These are phyloP conservation scores for Chaunax sp. DNA, from an alignment of 2,797 vertebrate species.

Conservation along the genomic window DNA sequence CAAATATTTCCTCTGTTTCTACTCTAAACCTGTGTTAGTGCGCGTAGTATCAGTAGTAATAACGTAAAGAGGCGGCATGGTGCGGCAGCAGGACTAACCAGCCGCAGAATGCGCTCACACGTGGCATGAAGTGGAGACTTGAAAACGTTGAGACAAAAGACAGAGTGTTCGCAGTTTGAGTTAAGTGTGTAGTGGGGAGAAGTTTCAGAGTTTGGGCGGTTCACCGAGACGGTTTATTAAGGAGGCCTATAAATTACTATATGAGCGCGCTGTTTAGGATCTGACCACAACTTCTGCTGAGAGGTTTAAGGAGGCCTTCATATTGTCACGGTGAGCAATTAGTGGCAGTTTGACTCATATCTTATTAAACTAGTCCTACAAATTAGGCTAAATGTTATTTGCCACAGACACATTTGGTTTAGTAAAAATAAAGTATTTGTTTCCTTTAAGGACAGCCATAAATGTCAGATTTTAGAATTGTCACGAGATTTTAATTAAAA, in stretches of 20 bases:
- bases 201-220: background rate
- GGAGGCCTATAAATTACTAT: too few species aligned
- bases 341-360: too few species aligned
- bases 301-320: too few species aligned
- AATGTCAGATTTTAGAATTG: background rate
- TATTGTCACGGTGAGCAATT: too few species aligned
- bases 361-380: too few species aligned
- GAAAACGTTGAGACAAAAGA: background rate
- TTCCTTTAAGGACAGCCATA: constrained; percentile 15
- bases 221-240: too few species aligned
- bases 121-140: background rate
- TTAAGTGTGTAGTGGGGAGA: fast-evolving
- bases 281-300: background rate
- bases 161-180: fast-evolving
- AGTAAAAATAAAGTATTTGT: background rate
- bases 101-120: background rate
- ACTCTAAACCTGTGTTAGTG: background rate
- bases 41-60: background rate
- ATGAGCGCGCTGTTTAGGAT: background rate
- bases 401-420: background rate
- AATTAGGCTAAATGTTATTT: background rate
- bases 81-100: constrained; percentile 11
- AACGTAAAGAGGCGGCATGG: background rate
- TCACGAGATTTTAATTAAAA: background rate
- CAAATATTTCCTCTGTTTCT: too few species aligned